A percentile compares a stretch with the other conserved stretches of the same genome.
These are phyloP conservation scores for Phoxinus phoxinus DNA, from an alignment of 2,113 vertebrate species.

Conservation along the genomic window DNA sequence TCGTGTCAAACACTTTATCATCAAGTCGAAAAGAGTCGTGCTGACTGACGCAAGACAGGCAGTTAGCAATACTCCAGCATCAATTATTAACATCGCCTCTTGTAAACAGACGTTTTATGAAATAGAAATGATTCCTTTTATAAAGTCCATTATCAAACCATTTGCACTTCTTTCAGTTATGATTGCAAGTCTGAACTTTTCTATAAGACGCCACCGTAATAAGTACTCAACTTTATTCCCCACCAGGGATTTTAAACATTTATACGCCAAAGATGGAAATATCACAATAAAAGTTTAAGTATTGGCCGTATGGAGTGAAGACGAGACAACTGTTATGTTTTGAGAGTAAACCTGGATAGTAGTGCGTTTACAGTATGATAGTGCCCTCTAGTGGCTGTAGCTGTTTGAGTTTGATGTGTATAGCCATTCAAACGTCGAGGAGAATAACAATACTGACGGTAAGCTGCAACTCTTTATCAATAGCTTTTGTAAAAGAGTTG, in stretches of 20 bases:
- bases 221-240: conserved; percentile 20
- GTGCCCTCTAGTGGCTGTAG: conserved; percentile 38
- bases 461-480: neutral
- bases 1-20: neutral
- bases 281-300: conserved; percentile 10
- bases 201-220: neutral
- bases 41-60: neutral
- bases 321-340: neutral
- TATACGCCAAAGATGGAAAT: conserved; percentile 35
- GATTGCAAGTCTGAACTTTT: conserved; percentile 21
- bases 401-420: neutral
- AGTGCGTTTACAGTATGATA: neutral
- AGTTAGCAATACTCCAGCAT: conserved; percentile 1
- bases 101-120: conserved; percentile 51
- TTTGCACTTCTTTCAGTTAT: neutral
- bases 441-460: neutral
- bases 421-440: neutral
- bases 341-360: neutral
- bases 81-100: conserved; percentile 30
- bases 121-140: conserved; percentile 50
- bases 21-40: neutral
- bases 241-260: conserved; percentile 45
- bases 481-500: neutral
- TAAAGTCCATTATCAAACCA: conserved; percentile 38
- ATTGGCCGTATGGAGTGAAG: conserved; percentile 13